These are phyloP conservation scores for Limanda limanda DNA, from an alignment of 2,113 vertebrate genomes.

Conservation along the genomic window DNA sequence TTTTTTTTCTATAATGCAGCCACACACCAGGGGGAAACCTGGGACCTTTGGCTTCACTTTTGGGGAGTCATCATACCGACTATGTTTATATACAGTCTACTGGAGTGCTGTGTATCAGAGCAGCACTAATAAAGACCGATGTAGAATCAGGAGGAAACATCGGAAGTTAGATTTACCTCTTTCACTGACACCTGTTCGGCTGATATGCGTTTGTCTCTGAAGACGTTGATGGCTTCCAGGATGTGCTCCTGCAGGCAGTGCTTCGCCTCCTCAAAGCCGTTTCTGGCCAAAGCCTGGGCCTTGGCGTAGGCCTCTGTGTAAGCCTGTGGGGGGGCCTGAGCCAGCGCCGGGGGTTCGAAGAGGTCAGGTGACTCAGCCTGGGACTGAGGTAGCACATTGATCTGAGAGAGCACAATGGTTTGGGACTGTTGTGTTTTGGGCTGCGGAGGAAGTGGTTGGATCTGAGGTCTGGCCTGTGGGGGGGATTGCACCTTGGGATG, in stretches of 20 bases:
- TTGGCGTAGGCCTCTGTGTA: slow-evolving; percentile 80
- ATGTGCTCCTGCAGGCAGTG: slow-evolving; percentile 83
- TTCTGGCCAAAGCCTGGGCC: slow-evolving; percentile 79
- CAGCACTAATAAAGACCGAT: neutral
- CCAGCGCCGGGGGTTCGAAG: slow-evolving; percentile 60
- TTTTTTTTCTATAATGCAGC: too few species aligned
- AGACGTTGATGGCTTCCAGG: slow-evolving; percentile 75
- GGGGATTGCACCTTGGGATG: slow-evolving; percentile 30
- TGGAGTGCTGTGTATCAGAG: too few species aligned
- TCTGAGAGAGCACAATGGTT: slow-evolving; percentile 13
- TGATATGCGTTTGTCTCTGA: slow-evolving; percentile 69
- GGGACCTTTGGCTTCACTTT: too few species aligned
- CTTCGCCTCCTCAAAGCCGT: slow-evolving; percentile 82
- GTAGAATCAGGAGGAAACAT: too few species aligned
- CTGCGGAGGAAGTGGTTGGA: neutral
- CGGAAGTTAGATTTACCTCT: slow-evolving; percentile 61
- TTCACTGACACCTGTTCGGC: slow-evolving; percentile 62
- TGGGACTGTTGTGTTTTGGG: slow-evolving; percentile 20
- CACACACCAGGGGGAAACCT: too few species aligned
- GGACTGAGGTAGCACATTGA: slow-evolving; percentile 40
- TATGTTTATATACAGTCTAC: too few species aligned
- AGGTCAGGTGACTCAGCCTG: slow-evolving; percentile 62
- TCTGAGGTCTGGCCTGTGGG: slow-evolving; percentile 31
- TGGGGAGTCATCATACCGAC: too few species aligned
- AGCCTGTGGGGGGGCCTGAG: slow-evolving; percentile 73